phyloP scores from a whole-genome alignment of 2,113 vertebrate genomes.

The Apeltes quadracus region DNA sequence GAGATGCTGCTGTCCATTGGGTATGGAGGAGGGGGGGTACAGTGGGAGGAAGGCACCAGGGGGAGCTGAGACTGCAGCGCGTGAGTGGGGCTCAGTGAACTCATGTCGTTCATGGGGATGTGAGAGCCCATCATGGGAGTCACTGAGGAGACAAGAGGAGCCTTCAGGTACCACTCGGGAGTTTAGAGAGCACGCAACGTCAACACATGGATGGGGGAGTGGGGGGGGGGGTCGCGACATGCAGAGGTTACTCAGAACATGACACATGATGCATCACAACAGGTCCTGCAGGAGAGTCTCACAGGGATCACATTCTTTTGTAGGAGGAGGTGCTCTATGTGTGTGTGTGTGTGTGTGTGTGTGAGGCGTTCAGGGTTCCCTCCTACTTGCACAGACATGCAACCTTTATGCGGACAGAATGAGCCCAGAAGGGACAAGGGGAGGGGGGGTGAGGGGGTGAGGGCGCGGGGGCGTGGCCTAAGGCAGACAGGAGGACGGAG shows the following conservation, averaged over 20 bases:
- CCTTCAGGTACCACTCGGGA: constrained; percentile 54
- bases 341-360: not conserved
- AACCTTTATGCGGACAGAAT: constrained; percentile 19
- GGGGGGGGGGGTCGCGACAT: not conserved
- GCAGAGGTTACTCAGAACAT: constrained; percentile 54
- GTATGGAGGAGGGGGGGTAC: constrained; percentile 97
- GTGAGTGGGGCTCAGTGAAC: constrained; percentile 95
- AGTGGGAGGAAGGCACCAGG: constrained; percentile 97
- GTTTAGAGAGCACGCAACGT: constrained; percentile 13
- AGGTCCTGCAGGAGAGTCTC: constrained; percentile 55
- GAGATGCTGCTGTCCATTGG: constrained; percentile 99
- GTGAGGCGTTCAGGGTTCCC: constrained; percentile 38
- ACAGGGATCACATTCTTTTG: constrained; percentile 66
- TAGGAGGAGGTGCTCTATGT: constrained; percentile 46
- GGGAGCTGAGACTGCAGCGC: constrained; percentile 92
- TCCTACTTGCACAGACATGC: constrained; percentile 60
- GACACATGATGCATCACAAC: constrained; percentile 55
- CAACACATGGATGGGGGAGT: constrained; percentile 7
- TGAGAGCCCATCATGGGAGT: constrained; percentile 95
- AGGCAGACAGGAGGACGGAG: constrained; percentile 42
- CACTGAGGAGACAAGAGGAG: constrained; percentile 86
- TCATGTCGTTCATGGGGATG: constrained; percentile 97
- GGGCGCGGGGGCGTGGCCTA: not conserved
- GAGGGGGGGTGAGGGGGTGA: not conserved
- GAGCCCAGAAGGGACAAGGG: constrained; percentile 27